Evolutionary conservation across 2,113 vertebrate species (phyloP), one percentile per base, ranked within the genome.

Genomic region (Onychorhynchus coronatus): DNA sequence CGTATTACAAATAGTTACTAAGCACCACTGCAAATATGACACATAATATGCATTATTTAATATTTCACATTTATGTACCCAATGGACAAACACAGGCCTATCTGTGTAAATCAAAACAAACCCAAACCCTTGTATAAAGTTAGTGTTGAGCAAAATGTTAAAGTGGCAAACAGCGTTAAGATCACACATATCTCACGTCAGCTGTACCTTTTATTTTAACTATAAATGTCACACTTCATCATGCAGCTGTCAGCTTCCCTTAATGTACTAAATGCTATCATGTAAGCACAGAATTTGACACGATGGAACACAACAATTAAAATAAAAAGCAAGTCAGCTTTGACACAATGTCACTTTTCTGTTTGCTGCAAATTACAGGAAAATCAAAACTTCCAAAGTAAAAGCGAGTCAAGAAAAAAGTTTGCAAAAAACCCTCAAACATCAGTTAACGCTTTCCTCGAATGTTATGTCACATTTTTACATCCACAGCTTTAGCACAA

Each of bases 191-290:
- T 47, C 86, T 89, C 93, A 65, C 37, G 3, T 95, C 94, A 90
- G 81, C 55, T 78, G 77, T 91, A 96, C 56, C 81, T 97, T 97
- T 95, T 94, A 93, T 95, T 95, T 96, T 96, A 97, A 97, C 91
- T 96, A 85, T 87, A 96, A 96, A 97, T 97, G 97, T 96, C 96
- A 96, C 72, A 94, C 92, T 97, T 96, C 89, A 97, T 96, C 95
- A 95, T 92, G 92, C 81, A 91, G 90, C 96, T 97, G 94, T 96
- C 97, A 97, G 67, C 35, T 95, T 95, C 70, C 74, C 93, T 96
- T 94, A 96, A 94, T 81, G 92, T 89, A 89, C 65, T 95, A 77
- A 92, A 95, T 44, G 93, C 84, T 93, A 94, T 96, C 87, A 33
- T 93, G 94, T 94, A 94, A 88, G 82, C 77, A 93, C 39, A 59